Base-by-base conservation (phyloP, 2,888 invertebrate species). In the Stomorhina lunata region DNA sequence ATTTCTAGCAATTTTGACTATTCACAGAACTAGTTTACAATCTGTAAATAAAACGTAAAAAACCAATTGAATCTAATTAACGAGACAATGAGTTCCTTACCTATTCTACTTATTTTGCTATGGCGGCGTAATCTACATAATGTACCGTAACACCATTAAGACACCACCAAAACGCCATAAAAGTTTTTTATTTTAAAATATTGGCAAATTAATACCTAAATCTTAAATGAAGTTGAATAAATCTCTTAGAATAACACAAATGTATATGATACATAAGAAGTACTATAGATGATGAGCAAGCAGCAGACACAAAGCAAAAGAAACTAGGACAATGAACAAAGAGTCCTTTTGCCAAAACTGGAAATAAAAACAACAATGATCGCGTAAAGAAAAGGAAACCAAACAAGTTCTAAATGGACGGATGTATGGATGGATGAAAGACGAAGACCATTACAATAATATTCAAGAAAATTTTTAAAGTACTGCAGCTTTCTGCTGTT, bases 341-440 rank as follows among this genome's bases (percentile, higher is more conserved):
- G 32, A 27, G 20, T 43, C 50, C 34, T 63, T 78, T 17, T 15
- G 4, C 9, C 15, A 34, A 17, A 5, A 48, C 48, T 12, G 22
- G 0, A 61, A 59, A 53, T 12, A 37, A 29, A 45, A 5, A 59
- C 55, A 37, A 61, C 43, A 55, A 66, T 53, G 32, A 15, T 37
- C 17, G 50, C 22, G 27, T 25, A 40, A 9, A 45, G 29, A 57
- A 53, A 61, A 72, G 55, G 57, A 78, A 79, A 65, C 29, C 29
- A 79, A 79, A 79, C 78, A 72, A 65, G 71, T 72, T 76, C 48
- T 76, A 66, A 9, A 57, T 32, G 32, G 43, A 43, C 43, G 15
- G 17, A n/a, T 43, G 15, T n/a, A 9, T 6, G 32, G 20, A 25
- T 57, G 48, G 22, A 55, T 57, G 40, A 72, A 65, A 79, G 57